phyloP scores from a whole-genome alignment of 2,888 invertebrate genomes.

The Rhagophthalmus giganteus region DNA sequence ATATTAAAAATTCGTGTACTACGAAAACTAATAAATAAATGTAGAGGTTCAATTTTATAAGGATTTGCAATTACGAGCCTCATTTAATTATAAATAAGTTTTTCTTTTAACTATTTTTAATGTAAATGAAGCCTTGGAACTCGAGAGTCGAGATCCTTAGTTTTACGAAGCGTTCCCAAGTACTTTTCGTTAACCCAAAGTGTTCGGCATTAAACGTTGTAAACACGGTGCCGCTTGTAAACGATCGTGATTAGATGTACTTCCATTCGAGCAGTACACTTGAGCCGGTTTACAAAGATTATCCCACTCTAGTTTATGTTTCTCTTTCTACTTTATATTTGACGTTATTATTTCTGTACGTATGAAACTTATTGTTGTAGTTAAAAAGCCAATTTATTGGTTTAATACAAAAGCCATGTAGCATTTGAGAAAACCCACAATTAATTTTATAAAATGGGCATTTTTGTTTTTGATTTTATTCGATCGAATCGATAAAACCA shows the following conservation, averaged over 20 bases:
- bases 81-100: constrained; percentile 54
- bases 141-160: constrained; percentile 36
- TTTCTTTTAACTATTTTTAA: constrained; percentile 53
- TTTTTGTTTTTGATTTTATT: constrained; percentile 3
- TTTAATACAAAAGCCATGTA: constrained; percentile 22
- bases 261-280: constrained; percentile 46
- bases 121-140: constrained; percentile 55
- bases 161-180: constrained; percentile 34
- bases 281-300: constrained; percentile 51
- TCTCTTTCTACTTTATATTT: constrained; percentile 50
- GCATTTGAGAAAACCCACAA: constrained; percentile 14
- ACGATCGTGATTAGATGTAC: constrained; percentile 34
- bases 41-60: constrained; percentile 34
- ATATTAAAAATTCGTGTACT: constrained; percentile 4
- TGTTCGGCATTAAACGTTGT: constrained; percentile 2
- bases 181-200: neutral
- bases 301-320: constrained; percentile 50
- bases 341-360: constrained; percentile 46
- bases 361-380: constrained; percentile 43
- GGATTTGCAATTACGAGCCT: constrained; percentile 47
- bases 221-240: constrained; percentile 35
- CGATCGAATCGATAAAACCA: neutral
- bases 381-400: constrained; percentile 36
- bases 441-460: constrained; percentile 11
- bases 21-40: constrained; percentile 17